Base-by-base conservation (phyloP, 2,797 vertebrate species). In the Trematomus bernacchii region DNA sequence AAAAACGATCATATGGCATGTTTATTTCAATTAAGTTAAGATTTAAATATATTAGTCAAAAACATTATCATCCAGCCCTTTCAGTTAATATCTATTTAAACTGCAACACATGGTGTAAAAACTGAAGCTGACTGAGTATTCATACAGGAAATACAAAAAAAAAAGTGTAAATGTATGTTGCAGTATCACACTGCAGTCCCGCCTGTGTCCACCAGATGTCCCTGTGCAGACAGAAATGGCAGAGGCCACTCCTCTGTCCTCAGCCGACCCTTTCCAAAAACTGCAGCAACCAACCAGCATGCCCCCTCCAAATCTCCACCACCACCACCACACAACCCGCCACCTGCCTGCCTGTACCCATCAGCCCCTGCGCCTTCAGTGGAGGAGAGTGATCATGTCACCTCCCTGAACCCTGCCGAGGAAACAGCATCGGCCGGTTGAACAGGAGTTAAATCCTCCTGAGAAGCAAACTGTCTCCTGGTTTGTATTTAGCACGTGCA, bases 171-270 rank as follows among this genome's bases (percentile, higher is more conserved):
- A 37, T n/a, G 2, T 43, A 6, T 46, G 51, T 3, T 0, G 30
- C 21, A 30, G 0, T 18, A 2, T 15, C 50, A 6, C 8, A 0
- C 76, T 82, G 90, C 85, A 89, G 68, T 89, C 1, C 86, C 16
- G 0, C 0, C 43, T 23, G 11, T 13, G 73, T 33, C 92, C 93
- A 91, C 90, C 77, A 93, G 93, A 92, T 92, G 93, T 92, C 93
- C 83, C 88, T 66, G 47, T 85, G 78, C 82, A 78, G 89, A 92
- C 88, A 90, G 86, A 51, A 91, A 94, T 91, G 78, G 70, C 48
- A 48, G 23, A 0, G 53, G 40, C 63, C 23, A 51, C 63, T 85
- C 68, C 67, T 57, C 86, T 93, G 93, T 94, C 93, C 93, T 94
- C 91, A 86, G 54, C 74, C 89, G 88, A 94, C 92, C 92, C 73